phyloP scores from a whole-genome alignment of 2,113 vertebrate species.

The Actenoides hombroni region DNA sequence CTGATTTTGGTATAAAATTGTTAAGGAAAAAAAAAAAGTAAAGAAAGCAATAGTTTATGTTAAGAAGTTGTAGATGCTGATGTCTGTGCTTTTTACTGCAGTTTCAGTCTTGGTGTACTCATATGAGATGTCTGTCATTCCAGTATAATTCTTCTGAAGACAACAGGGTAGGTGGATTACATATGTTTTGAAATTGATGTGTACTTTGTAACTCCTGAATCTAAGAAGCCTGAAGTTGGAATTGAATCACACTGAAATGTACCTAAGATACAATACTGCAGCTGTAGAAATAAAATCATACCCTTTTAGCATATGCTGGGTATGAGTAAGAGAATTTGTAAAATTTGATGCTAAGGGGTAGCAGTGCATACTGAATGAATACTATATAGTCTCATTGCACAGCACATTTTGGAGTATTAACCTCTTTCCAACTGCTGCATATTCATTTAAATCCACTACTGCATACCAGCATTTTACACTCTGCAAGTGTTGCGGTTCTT shows the following conservation, averaged over 20 bases:
- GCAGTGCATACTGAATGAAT: background rate
- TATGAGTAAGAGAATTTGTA: background rate
- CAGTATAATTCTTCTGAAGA: background rate
- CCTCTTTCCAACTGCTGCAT: background rate
- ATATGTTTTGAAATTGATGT: background rate
- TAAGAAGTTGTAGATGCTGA: background rate
- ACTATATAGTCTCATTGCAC: background rate
- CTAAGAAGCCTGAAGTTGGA: background rate
- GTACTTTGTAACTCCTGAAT: background rate
- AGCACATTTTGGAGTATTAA: background rate
- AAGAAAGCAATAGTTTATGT: background rate
- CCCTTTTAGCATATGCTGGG: background rate
- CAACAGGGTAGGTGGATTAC: background rate
- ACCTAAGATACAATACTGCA: background rate
- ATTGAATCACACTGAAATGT: background rate
- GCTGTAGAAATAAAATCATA: background rate
- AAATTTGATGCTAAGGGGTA: background rate
- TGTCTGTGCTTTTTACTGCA: background rate
- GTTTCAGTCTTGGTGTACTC: background rate
- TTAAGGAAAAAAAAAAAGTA: background rate
- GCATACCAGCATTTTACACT: background rate
- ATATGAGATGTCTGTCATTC: background rate
- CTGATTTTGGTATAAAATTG: background rate
- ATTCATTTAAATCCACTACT: conserved; percentile 6
- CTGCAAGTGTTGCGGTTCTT: background rate